Conservation (phyloP, 2,113 vertebrate genomes). For the Bagarius yarrelli region DNA sequence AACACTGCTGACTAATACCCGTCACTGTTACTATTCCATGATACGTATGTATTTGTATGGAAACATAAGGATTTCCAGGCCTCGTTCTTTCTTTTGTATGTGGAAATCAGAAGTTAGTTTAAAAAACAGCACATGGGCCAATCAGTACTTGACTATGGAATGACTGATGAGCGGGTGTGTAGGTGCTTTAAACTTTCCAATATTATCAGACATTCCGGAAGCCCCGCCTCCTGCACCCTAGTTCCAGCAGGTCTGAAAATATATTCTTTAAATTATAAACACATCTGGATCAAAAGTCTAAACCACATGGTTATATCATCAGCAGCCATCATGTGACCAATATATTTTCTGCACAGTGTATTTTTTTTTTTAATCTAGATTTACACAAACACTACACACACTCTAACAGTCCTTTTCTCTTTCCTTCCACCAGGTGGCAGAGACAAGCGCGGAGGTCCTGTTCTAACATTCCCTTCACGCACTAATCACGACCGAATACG, state of each 20-base stretch:
- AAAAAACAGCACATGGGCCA: background rate
- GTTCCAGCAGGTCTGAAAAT: background rate
- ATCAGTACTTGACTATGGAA: background rate
- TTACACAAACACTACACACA: background rate
- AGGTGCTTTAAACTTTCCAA: background rate
- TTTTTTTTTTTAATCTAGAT: background rate
- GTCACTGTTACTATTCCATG: background rate
- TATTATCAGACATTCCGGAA: background rate
- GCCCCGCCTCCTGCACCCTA: background rate
- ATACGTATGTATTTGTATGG: background rate
- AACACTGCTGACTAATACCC: background rate
- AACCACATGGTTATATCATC: background rate
- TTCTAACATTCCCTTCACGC: slow-evolving; percentile 96
- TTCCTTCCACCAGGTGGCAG: slow-evolving; percentile 82
- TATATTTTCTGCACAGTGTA: background rate
- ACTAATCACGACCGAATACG: slow-evolving; percentile 99
- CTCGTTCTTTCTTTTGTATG: background rate
- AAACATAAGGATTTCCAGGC: background rate
- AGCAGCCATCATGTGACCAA: background rate
- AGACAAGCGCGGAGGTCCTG: slow-evolving; percentile 94
- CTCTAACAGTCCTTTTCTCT: background rate
- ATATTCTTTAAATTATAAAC: background rate
- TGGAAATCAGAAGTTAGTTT: background rate
- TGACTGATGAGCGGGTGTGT: background rate
- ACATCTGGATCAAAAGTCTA: background rate